Evolutionary conservation across 2,888 invertebrate genomes (phyloP), one percentile per base, ranked within the genome.

Genomic region (Crioceris asparagi): DNA sequence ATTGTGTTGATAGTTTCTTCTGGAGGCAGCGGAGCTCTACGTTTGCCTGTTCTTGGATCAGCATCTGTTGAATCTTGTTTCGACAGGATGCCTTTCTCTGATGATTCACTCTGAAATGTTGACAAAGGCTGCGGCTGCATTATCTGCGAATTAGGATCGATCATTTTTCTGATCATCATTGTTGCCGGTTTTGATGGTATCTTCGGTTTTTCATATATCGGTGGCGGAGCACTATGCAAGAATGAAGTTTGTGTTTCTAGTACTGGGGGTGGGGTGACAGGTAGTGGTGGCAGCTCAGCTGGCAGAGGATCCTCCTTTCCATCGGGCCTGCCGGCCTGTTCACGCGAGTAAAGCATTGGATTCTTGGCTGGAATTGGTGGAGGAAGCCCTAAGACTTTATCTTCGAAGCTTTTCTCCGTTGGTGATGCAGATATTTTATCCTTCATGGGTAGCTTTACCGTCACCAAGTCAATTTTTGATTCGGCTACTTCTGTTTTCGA

Each of bases 291-390:
- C 1, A 80, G 75, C 59, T 79, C 79, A 16, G 68, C 68, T 2
- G 71, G 78, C 53, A 83, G 84, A 1, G 84, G 83, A 63, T 86
- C 86, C 10, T 86, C 85, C 50, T 83, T 75, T n/a, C 87, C 86
- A 53, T 87, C 87, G 1, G 87, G 87, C 53, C 85, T 86, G 6
- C 86, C 87, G 6, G 85, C 86, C 47, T 80, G 65, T 54, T 87
- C 86, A 17, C 86, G 70, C 57, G 81, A 83, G 15, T 53, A 50
- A 7, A 42, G 43, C 29, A 48, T 43, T 29, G 11, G 11, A 34
- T 40, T 45, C 40, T 51, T 48, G 5, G 34, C 32, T 7, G 46
- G 43, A n/a, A 43, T 29, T 3, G 39, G 45, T 16, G 47, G 45
- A 1, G 48, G 48, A 3, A 42, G 32, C 12, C 36, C 36, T 8